Evolutionary conservation across 2,113 vertebrate species (phyloP).

Genomic region (Periophthalmus modestus): DNA sequence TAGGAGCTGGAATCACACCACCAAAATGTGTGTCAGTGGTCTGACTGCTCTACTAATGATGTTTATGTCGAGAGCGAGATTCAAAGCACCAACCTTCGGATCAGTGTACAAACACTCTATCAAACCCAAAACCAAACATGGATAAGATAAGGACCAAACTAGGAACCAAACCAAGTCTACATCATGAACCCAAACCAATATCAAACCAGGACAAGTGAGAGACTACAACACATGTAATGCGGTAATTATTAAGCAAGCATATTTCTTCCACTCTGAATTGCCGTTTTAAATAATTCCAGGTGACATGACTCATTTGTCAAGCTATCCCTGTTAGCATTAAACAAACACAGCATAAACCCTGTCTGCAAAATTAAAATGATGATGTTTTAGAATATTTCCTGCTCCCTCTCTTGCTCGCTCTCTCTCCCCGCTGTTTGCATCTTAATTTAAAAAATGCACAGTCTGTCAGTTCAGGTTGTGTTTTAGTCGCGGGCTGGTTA

Average conservation of each 20-base stretch:
- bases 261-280: background rate
- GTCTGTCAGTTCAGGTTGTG: constrained; percentile 31
- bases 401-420: background rate
- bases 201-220: too few relatives aligned
- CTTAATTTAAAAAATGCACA: constrained; percentile 34
- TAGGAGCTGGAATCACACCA: too few relatives aligned
- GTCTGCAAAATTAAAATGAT: constrained; percentile 10
- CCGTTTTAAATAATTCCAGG: background rate
- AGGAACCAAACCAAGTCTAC: too few relatives aligned
- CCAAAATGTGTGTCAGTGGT: too few relatives aligned
- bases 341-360: background rate
- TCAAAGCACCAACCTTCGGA: too few relatives aligned
- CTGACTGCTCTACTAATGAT: too few relatives aligned
- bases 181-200: too few relatives aligned
- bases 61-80: too few relatives aligned
- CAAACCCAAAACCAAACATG: too few relatives aligned
- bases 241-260: background rate
- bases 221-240: background rate
- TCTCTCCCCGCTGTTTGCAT: constrained; percentile 4
- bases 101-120: too few relatives aligned
- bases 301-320: background rate
- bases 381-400: background rate
- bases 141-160: too few relatives aligned
- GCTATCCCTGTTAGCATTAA: background rate
- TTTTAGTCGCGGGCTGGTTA: constrained; percentile 41